Evolutionary conservation across 2,113 vertebrate genomes (phyloP), one percentile per base, ranked within the genome.

Genomic region (Vicugna pacos): DNA sequence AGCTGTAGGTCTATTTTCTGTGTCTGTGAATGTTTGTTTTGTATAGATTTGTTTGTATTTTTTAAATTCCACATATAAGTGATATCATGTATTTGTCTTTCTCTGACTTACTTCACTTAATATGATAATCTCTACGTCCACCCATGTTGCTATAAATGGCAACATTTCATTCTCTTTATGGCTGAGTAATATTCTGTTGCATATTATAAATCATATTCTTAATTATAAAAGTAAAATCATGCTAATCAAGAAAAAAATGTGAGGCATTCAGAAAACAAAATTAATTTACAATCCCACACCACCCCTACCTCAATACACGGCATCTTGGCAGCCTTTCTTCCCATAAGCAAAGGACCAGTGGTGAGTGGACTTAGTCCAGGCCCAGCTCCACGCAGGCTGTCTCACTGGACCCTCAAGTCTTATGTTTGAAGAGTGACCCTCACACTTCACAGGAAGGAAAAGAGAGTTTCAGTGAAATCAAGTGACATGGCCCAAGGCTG

Each of bases 291-390:
- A 5, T 12, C 17, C 65, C 38, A 6, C 19, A 14, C 8, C 22
- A 24, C n/a, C 52, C 50, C 32, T 42, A 42, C 38, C 38, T 42
- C 32, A 35, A 79, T 50, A 30, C 48, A 13, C 2, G 9, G 46
- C 9, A 1, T n/a, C n/a, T 38, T 52, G 0, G 2, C 8, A 20
- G 69, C 8, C 65, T 12, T 32, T 69, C 56, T 28, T 60, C 80
- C 65, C 73, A 17, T 8, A 35, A 50, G 62, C 35, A 16, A 64
- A 14, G 24, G 30, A 26, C 56, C 19, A n/a, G 50, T 30, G 9
- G 35, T 2, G 24, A 46, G 48, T 0, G 0, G 42, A 9, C 42
- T 5, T 2, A 4, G 2, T 14, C 50, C n/a, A 5, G 46, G 35
- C 28, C n/a, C 8, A 0, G 26, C 24, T n/a, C 76, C 5, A 11